Conservation (phyloP, 2,797 vertebrate genomes). For the Onychomys torridus region DNA sequence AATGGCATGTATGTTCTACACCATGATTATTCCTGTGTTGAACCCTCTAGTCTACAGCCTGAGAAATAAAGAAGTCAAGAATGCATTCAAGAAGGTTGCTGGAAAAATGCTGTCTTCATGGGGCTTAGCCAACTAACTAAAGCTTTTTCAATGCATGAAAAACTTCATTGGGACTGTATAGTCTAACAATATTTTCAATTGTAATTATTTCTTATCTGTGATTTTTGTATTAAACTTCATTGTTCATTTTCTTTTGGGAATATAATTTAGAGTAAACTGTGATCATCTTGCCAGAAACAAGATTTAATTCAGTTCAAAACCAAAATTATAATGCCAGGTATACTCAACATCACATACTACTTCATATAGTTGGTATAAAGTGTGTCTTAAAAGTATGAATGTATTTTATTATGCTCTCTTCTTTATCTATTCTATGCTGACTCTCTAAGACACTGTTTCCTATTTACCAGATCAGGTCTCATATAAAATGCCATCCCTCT, state of each 20-base stretch:
- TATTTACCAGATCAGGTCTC: not conserved
- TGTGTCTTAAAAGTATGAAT: not conserved
- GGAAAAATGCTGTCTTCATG: slow-evolving; percentile 37
- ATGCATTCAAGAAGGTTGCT: slow-evolving; percentile 47
- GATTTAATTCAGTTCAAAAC: not conserved
- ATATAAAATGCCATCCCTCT: not conserved
- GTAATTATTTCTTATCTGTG: not conserved
- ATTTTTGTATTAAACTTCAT: not conserved
- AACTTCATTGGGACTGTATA: not conserved
- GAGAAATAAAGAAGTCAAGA: slow-evolving; percentile 71
- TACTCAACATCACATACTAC: not conserved
- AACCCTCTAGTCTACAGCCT: slow-evolving; percentile 69
- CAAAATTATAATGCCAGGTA: not conserved
- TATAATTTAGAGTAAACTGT: not conserved
- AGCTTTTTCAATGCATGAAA: not conserved
- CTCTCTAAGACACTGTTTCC: not conserved
- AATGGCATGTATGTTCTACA: slow-evolving; percentile 70
- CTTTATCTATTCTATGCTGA: too few species aligned
- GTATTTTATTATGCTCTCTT: too few species aligned
- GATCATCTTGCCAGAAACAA: not conserved
- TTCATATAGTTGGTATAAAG: not conserved
- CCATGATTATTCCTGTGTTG: slow-evolving; percentile 72
- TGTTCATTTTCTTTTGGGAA: not conserved
- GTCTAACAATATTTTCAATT: not conserved
- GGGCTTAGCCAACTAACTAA: not conserved